Base-by-base conservation (phyloP, 92 coral and sea anemone genomes). In the Epizoanthus ramosus region DNA sequence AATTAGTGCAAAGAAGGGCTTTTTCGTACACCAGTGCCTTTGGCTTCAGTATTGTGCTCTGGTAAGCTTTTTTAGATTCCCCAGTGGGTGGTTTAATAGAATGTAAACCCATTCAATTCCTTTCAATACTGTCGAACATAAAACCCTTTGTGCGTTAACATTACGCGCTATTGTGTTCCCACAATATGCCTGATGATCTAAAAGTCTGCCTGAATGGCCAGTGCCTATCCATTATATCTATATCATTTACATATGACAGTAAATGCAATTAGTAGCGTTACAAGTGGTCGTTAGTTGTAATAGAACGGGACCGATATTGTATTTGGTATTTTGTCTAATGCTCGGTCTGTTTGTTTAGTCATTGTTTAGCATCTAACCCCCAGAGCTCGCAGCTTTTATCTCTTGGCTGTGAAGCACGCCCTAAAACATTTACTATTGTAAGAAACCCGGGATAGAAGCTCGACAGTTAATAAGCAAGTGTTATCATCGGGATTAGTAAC, bases 281-380 rank as follows among this genome's bases (percentile, higher is more conserved):
- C 93, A 89, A 91, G 93, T 93, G 88, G 91, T 93, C 90, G 98
- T 91, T 91, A 91, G 93, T 74, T 91, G 91, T 86, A 91, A 88
- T 89, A 87, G 93, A 88, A 85, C 91, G 85, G 89, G 81, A 57
- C 65, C 68, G 98, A 93, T 93, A 93, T 93, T 93, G 98, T 93
- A 81, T 91, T 84, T 68, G 90, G 86, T 93, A 93, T 93, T 93
- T 93, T 88, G 98, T 90, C 99, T 94, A 97, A 97, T 90, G 87
- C 95, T 85, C 79, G 86, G 92, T 81, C 93, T 95, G 98, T 95
- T 95, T 97, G 99, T 97, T 94, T 97, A 87, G 94, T 88, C 84
- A 93, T 94, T 97, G 99, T 97, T 91, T 81, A 57, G 79, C 76
- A 94, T 87, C 92, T 91, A 94, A 88, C 97, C 99, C 98, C 93